Evolutionary conservation across 2,113 vertebrate species (phyloP).

Genomic region (Struthidea cinerea): DNA sequence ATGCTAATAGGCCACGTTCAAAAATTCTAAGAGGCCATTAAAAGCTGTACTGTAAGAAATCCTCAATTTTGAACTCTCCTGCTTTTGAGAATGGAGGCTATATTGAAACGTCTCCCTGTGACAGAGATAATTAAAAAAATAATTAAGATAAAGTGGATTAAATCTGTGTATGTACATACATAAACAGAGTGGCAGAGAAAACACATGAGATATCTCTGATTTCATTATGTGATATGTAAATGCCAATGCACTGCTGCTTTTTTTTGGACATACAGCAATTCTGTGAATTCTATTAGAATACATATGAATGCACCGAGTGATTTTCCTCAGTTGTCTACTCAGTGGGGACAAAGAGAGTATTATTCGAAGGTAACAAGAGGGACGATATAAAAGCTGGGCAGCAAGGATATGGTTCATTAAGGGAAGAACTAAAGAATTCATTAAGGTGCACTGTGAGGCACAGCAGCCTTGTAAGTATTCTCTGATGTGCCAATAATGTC

Average conservation of each 20-base stretch:
- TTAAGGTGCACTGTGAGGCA: background rate
- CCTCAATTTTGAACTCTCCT: background rate
- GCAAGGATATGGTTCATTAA: background rate
- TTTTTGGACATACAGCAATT: background rate
- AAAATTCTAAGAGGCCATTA: background rate
- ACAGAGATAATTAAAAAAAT: background rate
- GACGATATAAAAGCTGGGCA: background rate
- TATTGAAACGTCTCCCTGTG: background rate
- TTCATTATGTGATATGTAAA: background rate
- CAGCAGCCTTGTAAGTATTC: background rate
- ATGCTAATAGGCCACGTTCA: background rate
- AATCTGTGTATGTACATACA: background rate
- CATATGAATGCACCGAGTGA: background rate
- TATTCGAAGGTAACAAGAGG: constrained; percentile 18
- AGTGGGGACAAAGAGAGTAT: background rate
- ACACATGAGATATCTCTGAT: background rate
- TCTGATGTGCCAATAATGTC: constrained; percentile 14
- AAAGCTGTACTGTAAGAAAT: background rate
- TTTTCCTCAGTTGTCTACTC: background rate
- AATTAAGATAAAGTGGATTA: background rate
- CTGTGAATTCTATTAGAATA: background rate
- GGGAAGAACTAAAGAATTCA: constrained; percentile 17
- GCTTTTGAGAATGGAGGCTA: background rate
- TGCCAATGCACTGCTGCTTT: background rate
- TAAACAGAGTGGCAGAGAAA: background rate